Conservation (phyloP, 2,888 invertebrate genomes). For the Neoaliturus tenellus region DNA sequence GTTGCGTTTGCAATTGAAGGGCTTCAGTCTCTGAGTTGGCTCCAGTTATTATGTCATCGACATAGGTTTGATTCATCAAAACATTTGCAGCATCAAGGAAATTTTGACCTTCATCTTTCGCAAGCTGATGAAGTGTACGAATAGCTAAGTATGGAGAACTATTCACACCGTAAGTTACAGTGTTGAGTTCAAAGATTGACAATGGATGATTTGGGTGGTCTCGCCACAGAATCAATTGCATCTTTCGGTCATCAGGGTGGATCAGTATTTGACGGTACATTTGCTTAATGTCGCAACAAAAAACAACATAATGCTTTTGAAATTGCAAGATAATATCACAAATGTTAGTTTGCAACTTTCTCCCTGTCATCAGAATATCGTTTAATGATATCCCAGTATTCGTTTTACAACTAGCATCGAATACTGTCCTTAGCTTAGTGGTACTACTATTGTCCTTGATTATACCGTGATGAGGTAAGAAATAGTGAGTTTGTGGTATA, state of each 20-base stretch:
- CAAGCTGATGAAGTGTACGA: constrained; percentile 23
- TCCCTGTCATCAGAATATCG: not conserved
- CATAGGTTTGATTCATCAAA: constrained; percentile 30
- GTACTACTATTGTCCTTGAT: not conserved
- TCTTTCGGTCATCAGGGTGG: constrained; percentile 26
- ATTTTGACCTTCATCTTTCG: constrained; percentile 4
- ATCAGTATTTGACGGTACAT: constrained; percentile 12
- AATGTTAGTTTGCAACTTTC: constrained; percentile 16
- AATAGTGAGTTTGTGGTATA: not conserved
- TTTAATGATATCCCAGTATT: not conserved
- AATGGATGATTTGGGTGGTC: not conserved
- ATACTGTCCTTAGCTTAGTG: not conserved
- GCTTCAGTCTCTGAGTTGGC: not conserved
- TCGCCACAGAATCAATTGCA: constrained; percentile 14
- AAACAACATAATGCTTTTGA: constrained; percentile 4
- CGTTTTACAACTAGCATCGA: not conserved
- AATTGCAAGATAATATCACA: constrained; percentile 28
- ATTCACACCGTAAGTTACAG: constrained; percentile 15
- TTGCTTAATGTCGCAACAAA: constrained; percentile 33
- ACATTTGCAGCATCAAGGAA: constrained; percentile 23
- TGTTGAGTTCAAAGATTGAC: not conserved
- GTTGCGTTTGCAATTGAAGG: constrained; percentile 8
- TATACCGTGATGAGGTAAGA: not conserved
- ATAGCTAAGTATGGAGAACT: constrained; percentile 27
- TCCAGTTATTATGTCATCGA: constrained; percentile 34